Evolutionary conservation across 1,140 invertebrate species (phyloP).

Genomic region (Hydropsyche tenuis): DNA sequence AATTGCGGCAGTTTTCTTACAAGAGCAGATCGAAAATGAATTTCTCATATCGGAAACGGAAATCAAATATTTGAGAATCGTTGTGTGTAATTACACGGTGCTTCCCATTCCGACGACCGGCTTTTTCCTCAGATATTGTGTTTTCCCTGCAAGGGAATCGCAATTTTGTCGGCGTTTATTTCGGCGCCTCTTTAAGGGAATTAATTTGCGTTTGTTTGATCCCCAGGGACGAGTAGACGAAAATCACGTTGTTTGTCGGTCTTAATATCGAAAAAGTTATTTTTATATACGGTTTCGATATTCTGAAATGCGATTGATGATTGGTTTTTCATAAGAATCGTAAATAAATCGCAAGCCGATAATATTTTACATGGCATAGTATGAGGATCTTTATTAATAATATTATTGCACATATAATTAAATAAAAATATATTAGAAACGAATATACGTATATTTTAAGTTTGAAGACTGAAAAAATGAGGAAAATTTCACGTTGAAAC

Average conservation of each 20-base stretch:
- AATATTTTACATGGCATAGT: background rate
- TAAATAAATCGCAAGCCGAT: background rate
- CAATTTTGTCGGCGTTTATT: constrained; percentile 26
- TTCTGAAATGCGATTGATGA: constrained; percentile 7
- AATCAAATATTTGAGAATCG: constrained; percentile 16
- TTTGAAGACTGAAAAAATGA: no score
- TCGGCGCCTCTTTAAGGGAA: constrained; percentile 36
- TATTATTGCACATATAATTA: no score
- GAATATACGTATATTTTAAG: no score
- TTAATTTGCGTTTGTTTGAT: constrained; percentile 42
- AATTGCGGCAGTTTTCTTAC: no score
- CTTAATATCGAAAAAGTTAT: constrained; percentile 37
- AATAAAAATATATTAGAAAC: no score
- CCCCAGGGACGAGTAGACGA: constrained; percentile 22
- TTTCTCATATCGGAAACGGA: background rate
- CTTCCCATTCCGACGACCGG: background rate
- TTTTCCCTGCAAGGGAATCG: background rate
- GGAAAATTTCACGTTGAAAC: constrained; percentile 24
- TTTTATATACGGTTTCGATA: background rate
- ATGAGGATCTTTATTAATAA: no score
- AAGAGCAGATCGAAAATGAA: background rate
- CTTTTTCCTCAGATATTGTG: constrained; percentile 1
- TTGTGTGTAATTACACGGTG: constrained; percentile 12
- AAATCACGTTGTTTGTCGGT: constrained; percentile 41
- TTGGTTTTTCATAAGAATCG: background rate